Base-by-base conservation (phyloP, 2,888 invertebrate genomes). In the Pachymerium ferrugineum region DNA sequence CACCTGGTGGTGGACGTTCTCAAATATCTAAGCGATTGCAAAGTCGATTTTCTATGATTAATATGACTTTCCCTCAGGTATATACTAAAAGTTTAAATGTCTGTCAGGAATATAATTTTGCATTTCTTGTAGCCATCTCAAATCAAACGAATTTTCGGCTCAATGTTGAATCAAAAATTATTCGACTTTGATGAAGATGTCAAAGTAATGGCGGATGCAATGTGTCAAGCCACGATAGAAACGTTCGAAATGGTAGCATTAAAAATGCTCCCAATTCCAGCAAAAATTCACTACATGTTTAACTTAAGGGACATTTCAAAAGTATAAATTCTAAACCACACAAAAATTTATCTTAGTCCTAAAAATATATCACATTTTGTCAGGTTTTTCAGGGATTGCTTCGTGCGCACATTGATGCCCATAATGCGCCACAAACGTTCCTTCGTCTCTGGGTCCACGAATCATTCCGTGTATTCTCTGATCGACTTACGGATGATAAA, bases 241-340 rank as follows among this genome's bases (percentile, higher is more conserved):
- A 84, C 93, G 77, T 95, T 92, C 82, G 88, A 89, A 79, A 86
- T 87, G 77, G 89, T 93, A 0, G 86, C 87, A 0, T 83, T 81
- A 0, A 90, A 89, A 80, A 88, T 95, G 85, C 83, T 94, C 54
- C 94, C 95, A 0, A 94, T 94, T 0, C 94, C 94, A 0, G 87
- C 89, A 75, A 95, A 94, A 82, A 92, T 91, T 81, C 94, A 95
- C 83, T 95, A 95, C 79, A 84, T 94, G 38, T 95, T 94, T 84
- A 94, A 94, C 82, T 83, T 95, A 79, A 84, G 94, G 77, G 94
- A 94, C 79, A 93, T 95, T 77, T 93, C 93, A 0, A 92, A 89
- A 85, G 89, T 94, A 78, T 35, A 10, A 10, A 10, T 35, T 10
- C 14, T 35, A 35, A 14, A 35, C 35, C 8, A 35, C 35, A n/a